Conservation (phyloP, 1,140 invertebrate genomes). For the Phymastichus coffea region DNA sequence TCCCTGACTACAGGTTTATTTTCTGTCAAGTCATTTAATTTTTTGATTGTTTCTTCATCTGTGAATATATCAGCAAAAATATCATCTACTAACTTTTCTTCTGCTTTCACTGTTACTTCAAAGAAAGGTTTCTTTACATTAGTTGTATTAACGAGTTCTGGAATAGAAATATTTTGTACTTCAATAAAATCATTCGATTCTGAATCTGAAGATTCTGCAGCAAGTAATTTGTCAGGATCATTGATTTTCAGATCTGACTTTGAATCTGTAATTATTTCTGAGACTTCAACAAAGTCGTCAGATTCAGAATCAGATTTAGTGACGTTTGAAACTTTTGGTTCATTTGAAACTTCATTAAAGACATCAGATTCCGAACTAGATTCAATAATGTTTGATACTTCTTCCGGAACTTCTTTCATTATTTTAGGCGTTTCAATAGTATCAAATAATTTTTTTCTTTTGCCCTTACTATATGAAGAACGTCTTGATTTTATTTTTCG, state of each 20-base stretch:
- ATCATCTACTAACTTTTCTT: slow-evolving; percentile 60
- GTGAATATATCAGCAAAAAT: slow-evolving; percentile 60
- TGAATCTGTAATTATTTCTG: slow-evolving; percentile 12
- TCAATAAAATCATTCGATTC: slow-evolving; percentile 56
- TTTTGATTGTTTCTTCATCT: too few relatives aligned
- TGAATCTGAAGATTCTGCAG: slow-evolving; percentile 38
- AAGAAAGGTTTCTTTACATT: slow-evolving; percentile 26
- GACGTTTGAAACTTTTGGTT: slow-evolving; percentile 3
- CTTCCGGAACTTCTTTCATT: background rate
- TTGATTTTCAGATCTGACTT: slow-evolving; percentile 19
- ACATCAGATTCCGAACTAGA: background rate
- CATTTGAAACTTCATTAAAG: background rate
- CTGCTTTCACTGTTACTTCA: slow-evolving; percentile 42
- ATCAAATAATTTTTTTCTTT: slow-evolving; percentile 31
- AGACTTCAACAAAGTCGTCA: slow-evolving; percentile 45
- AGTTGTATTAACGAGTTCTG: slow-evolving; percentile 5
- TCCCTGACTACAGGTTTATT: too few relatives aligned
- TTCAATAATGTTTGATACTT: too few relatives aligned
- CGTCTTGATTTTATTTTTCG: slow-evolving; percentile 30
- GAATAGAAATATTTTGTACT: slow-evolving; percentile 41
- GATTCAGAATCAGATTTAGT: slow-evolving; percentile 40
- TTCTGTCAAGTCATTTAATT: too few relatives aligned
- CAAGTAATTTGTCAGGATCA: slow-evolving; percentile 21
- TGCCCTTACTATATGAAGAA: slow-evolving; percentile 40
- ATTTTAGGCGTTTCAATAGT: background rate